Percentiles rank a stretch among this genome's conserved stretches.
Conservation (phyloP, 2,797 vertebrate genomes). For the Bryconaethiops microstoma region DNA sequence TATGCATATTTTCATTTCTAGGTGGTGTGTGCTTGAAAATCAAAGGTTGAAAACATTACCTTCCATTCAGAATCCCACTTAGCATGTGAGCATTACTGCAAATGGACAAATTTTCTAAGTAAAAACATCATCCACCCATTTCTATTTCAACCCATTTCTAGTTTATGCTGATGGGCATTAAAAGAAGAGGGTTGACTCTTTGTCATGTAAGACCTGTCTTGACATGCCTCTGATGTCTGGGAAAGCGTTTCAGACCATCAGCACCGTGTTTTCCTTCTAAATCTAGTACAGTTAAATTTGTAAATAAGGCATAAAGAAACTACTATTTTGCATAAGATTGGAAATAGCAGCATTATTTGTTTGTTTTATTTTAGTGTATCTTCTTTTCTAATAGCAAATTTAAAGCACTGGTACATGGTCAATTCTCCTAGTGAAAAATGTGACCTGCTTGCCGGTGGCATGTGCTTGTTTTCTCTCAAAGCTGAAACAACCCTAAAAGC, state of each 20-base stretch:
- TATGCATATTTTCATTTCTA: neutral
- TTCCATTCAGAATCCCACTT: neutral
- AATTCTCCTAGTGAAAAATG: slow-evolving; percentile 65
- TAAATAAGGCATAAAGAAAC: neutral
- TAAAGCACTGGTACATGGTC: neutral
- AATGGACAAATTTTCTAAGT: neutral
- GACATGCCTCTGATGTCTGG: slow-evolving; percentile 39
- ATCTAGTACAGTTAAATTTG: neutral
- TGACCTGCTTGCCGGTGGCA: slow-evolving; percentile 71
- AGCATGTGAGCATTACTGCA: neutral
- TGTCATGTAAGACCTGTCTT: slow-evolving; percentile 27
- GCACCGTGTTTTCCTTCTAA: slow-evolving; percentile 7
- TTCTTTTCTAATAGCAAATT: neutral
- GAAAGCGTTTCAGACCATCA: slow-evolving; percentile 22
- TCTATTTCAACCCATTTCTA: neutral
- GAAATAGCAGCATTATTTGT: neutral
- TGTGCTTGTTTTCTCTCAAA: slow-evolving; percentile 69
- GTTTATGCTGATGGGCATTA: slow-evolving; percentile 28
- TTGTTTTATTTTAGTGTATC: neutral
- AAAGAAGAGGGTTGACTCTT: slow-evolving; percentile 6
- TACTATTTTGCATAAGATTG: neutral
- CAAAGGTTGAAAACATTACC: neutral
- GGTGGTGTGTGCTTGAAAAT: neutral
- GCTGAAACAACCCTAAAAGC: slow-evolving; percentile 73
- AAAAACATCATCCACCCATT: neutral